Evolutionary conservation across 2,797 vertebrate genomes (phyloP).

Genomic region (Podarcis siculus): DNA sequence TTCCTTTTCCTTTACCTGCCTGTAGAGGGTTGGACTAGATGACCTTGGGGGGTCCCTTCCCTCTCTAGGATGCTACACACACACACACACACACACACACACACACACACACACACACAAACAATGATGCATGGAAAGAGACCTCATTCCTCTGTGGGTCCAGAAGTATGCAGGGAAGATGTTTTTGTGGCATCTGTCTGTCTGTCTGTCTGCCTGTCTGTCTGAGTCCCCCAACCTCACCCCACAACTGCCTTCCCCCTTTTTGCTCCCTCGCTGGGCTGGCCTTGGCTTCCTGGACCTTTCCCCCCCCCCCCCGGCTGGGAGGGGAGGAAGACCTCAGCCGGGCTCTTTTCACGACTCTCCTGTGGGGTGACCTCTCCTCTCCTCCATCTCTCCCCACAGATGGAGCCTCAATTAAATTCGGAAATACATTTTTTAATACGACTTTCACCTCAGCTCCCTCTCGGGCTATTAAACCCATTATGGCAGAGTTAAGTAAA

Average conservation of each 20-base stretch:
- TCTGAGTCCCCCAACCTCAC: too few relatives aligned
- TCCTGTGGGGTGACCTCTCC: slow-evolving; percentile 66
- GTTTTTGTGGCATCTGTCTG: too few relatives aligned
- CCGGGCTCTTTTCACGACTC: slow-evolving; percentile 29
- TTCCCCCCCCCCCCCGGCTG: accelerated
- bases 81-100: too few relatives aligned
- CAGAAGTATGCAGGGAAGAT: too few relatives aligned
- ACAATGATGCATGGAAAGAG: too few relatives aligned
- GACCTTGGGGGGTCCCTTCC: too few relatives aligned
- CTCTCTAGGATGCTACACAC: too few relatives aligned
- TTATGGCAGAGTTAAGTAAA: slow-evolving; percentile 79
- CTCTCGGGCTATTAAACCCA: slow-evolving; percentile 76
- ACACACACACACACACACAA: too few relatives aligned
- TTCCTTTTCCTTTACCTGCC: too few relatives aligned
- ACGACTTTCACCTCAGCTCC: slow-evolving; percentile 76
- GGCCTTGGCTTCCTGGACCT: not conserved
- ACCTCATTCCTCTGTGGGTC: too few relatives aligned
- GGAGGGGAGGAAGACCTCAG: not conserved
- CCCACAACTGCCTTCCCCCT: accelerated
- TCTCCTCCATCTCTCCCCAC: slow-evolving; percentile 55
- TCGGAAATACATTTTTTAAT: slow-evolving; percentile 78
- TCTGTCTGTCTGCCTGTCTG: too few relatives aligned
- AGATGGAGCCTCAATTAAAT: slow-evolving; percentile 77
- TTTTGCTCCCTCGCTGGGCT: accelerated
- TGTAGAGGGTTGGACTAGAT: too few relatives aligned